A percentile compares a stretch with the other conserved stretches of the same genome.
These are phyloP conservation scores for Gerosis bhagava DNA, from an alignment of 2,888 invertebrate species.

Conservation along the genomic window DNA sequence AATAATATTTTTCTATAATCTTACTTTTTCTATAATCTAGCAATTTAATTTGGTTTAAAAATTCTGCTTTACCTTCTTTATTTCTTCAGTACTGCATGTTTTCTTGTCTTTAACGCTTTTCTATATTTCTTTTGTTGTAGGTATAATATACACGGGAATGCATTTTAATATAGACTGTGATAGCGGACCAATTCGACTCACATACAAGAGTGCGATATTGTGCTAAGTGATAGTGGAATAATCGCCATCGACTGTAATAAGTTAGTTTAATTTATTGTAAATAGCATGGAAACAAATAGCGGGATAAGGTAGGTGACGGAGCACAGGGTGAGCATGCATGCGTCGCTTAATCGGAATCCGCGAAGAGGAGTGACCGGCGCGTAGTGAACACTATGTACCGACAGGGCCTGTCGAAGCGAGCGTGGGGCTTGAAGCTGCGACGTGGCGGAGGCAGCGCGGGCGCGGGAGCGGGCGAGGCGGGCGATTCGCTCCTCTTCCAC, in stretches of 20 bases:
- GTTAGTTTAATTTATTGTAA: conserved; percentile 59
- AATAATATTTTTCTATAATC: too few species aligned
- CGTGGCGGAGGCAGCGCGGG: conserved; percentile 36
- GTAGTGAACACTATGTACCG: conserved; percentile 23
- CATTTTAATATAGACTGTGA: conserved; percentile 76
- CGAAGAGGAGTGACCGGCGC: conserved; percentile 28
- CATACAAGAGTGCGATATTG: conserved; percentile 51
- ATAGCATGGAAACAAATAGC: conserved; percentile 43
- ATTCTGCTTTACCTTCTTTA: conserved; percentile 36
- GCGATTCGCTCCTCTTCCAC: too few species aligned
- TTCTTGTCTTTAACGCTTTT: conserved; percentile 62
- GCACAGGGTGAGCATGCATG: conserved; percentile 68
- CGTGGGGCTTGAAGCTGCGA: conserved; percentile 68
- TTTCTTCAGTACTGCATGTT: conserved; percentile 63
- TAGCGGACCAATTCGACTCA: conserved; percentile 59
- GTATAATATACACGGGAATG: conserved; percentile 71
- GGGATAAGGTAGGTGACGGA: conserved; percentile 39
- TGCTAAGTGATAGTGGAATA: conserved; percentile 62
- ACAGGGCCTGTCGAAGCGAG: conserved; percentile 75
- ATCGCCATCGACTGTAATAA: conserved; percentile 54
- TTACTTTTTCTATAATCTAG: too few species aligned
- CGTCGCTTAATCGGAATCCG: conserved; percentile 45
- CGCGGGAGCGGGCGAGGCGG: conserved; percentile 71
- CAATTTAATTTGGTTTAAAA: too few species aligned
- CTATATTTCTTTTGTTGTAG: conserved; percentile 77